Base-by-base conservation (phyloP, 1,140 invertebrate species). In the Octopus bimaculoides region DNA sequence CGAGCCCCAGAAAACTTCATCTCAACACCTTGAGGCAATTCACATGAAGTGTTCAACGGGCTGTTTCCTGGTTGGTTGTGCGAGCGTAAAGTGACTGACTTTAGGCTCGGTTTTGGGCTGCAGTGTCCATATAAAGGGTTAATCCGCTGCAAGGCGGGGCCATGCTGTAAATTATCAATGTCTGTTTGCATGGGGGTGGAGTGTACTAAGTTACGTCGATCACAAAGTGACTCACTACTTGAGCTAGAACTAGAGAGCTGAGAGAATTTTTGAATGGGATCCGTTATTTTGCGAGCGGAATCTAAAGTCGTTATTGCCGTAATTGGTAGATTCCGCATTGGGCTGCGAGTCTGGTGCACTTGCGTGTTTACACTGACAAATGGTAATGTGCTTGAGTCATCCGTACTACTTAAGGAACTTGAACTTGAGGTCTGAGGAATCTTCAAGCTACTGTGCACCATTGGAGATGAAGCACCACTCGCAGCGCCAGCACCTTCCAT, bases 171-270 rank as follows among this genome's bases (percentile, higher is more conserved):
- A 17, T 5, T 52, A 7, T 75, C 74, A 17, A 75, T 75, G 17
- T 52, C 52, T 5, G 74, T 10, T 14, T 66, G 12, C 61, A 66
- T n/a, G 17, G 73, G 41, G 17, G 41, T 26, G 6, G 20, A n/a
- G 26, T 41, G 26, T 6, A 71, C 66, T 41, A n/a, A 52, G 26
- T 5, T 17, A 0, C 26, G 14, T 14, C 74, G 74, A 26, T 79
- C 80, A 73, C 56, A 76, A 61, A 86, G 77, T 71, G 86, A 86
- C 76, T 81, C 81, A 81, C 85, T 86, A 74, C 86, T 87, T 2
- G 85, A 86, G 79, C 86, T 88, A 14, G 85, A 86, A 80, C 86
- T 88, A 9, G 85, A 86, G n/a, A 87, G 78, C 77, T 87, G 86
- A n/a, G 84, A 85, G 26, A 88, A 80, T 77, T 87, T 87, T 54